phyloP scores from a whole-genome alignment of 2,113 vertebrate species.

The Craseonycteris thonglongyai region DNA sequence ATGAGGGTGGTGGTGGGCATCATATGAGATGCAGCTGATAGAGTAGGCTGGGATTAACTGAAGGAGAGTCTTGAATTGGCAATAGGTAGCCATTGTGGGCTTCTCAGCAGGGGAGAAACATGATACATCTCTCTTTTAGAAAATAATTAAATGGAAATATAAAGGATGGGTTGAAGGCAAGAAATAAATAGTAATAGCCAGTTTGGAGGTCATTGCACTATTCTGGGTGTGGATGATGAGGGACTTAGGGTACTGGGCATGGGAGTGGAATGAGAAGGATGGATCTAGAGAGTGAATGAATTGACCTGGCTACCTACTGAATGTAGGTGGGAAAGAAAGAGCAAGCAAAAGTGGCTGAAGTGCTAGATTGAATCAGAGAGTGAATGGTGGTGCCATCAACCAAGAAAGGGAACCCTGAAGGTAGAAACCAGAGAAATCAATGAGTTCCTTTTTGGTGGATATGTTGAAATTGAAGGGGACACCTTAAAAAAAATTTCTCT shows the following conservation, averaged over 20 bases:
- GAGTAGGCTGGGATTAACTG: not conserved
- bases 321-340: not conserved
- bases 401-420: not conserved
- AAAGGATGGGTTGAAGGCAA: not conserved
- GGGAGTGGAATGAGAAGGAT: not conserved
- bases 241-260: not conserved
- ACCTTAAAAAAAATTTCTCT: not conserved
- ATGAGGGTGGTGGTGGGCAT: not conserved
- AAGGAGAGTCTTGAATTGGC: not conserved
- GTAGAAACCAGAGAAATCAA: not conserved
- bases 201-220: not conserved
- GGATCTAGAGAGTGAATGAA: not conserved
- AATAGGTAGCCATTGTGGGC: not conserved
- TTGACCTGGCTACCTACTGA: not conserved
- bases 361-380: not conserved
- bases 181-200: not conserved
- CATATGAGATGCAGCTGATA: no score
- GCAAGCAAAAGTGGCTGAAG: not conserved
- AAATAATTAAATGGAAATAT: not conserved
- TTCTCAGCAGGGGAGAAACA: not conserved
- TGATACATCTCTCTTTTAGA: not conserved
- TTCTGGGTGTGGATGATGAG: not conserved
- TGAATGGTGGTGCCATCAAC: not conserved
- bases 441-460: not conserved
- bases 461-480: not conserved